These are phyloP conservation scores for Caenorhabditis becei DNA, from an alignment of 2,888 invertebrate species.

Conservation along the genomic window DNA sequence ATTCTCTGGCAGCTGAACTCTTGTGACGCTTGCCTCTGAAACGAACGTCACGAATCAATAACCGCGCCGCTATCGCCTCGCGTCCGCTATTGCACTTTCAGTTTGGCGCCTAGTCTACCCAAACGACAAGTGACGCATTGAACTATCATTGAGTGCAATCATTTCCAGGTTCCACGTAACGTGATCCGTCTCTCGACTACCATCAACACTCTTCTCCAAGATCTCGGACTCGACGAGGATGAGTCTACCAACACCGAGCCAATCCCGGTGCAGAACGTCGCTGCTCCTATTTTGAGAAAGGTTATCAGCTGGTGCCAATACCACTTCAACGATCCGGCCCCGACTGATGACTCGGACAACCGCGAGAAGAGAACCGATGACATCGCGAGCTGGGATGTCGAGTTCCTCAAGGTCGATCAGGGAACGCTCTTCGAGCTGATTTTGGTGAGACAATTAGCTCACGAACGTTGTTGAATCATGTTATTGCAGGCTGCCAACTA, in stretches of 20 bases:
- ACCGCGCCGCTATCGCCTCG: constrained; percentile 2
- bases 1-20: background rate
- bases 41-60: background rate
- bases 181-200: constrained; percentile 98
- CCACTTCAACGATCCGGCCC: constrained; percentile 89
- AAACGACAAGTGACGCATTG: background rate
- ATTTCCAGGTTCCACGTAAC: constrained; percentile 94
- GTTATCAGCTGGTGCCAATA: constrained; percentile 83
- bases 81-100: background rate
- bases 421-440: constrained; percentile 96
- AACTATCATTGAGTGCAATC: constrained; percentile 87
- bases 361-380: constrained; percentile 99
- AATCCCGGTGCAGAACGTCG: constrained; percentile 96
- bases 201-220: constrained; percentile 93
- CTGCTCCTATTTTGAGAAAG: constrained; percentile 95
- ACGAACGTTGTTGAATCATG: background rate
- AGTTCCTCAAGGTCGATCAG: constrained; percentile 98
- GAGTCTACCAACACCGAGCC: constrained; percentile 87
- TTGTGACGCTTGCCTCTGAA: no score
- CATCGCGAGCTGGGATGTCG: constrained; percentile 98
- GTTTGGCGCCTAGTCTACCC: background rate
- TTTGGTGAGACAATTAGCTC: constrained; percentile 83
- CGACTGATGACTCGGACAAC: constrained; percentile 94
- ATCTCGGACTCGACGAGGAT: constrained; percentile 84
- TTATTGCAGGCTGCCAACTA: constrained; percentile 69